Conservation (phyloP, 2,113 vertebrate species). For the Pteruthius melanotis region DNA sequence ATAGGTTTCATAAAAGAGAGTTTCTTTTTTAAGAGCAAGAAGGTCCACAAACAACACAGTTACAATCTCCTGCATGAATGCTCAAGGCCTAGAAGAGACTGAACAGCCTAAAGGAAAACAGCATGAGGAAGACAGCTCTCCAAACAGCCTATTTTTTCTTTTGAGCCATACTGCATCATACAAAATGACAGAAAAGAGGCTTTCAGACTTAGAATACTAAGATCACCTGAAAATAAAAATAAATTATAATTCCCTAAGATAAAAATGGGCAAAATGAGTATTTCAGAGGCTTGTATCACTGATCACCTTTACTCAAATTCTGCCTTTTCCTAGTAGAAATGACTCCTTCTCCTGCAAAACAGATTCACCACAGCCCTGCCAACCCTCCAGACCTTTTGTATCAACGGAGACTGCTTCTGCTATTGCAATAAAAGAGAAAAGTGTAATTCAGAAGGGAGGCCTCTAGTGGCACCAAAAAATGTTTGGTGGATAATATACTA, state of each 20-base stretch:
- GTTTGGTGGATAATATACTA: background rate
- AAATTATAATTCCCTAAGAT: background rate
- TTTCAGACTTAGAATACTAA: background rate
- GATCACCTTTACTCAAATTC: background rate
- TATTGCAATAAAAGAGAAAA: background rate
- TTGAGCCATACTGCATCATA: background rate
- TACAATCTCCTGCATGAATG: background rate
- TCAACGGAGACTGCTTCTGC: background rate
- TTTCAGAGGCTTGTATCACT: background rate
- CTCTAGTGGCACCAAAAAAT: background rate
- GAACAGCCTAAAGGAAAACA: background rate
- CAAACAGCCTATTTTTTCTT: background rate
- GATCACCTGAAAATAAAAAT: background rate
- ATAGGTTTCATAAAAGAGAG: background rate
- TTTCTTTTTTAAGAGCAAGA: background rate
- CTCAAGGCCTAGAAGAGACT: background rate
- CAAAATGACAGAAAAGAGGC: background rate
- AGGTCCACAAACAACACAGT: accelerated
- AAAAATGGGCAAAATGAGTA: background rate
- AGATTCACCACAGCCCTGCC: background rate
- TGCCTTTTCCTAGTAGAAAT: background rate
- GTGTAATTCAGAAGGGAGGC: background rate
- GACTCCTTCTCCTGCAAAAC: background rate
- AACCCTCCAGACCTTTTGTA: background rate
- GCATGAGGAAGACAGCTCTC: background rate